Evolutionary conservation across 2,113 vertebrate species (phyloP).

Genomic region (Okapia johnstoni): DNA sequence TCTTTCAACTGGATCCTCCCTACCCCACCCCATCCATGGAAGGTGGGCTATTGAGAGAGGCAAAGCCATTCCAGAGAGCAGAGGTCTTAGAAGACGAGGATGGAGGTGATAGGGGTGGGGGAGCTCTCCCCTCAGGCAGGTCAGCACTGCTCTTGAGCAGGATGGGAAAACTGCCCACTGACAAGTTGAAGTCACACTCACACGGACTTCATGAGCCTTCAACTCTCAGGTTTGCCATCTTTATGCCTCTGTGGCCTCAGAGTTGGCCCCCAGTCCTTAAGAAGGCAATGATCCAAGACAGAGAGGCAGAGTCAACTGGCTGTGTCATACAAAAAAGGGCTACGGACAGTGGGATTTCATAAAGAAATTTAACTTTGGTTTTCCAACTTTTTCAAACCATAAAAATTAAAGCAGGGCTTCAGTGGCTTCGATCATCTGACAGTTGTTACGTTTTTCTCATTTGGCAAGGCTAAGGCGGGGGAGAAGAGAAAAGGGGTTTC

Average conservation of each 20-base stretch:
- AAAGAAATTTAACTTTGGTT: conserved; percentile 69
- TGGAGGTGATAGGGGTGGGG: background rate
- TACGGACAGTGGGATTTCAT: conserved; percentile 58
- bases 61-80: background rate
- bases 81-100: background rate
- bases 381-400: conserved; percentile 67
- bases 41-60: conserved; percentile 22
- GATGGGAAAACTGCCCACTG: background rate
- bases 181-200: conserved; percentile 67
- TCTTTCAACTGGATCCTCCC: background rate
- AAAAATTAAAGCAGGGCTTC: conserved; percentile 71
- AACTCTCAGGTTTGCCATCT: conserved; percentile 59
- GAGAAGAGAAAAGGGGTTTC: conserved; percentile 80
- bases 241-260: background rate
- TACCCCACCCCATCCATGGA: background rate
- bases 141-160: background rate
- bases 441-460: conserved; percentile 68
- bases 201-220: conserved; percentile 61
- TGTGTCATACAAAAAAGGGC: conserved; percentile 57
- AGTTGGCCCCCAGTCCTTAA: background rate
- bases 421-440: conserved; percentile 63
- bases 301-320: conserved; percentile 62
- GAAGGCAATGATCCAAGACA: conserved; percentile 54
- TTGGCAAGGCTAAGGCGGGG: conserved; percentile 76
- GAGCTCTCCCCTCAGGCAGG: background rate